These are phyloP conservation scores for Hepsetus odoe DNA, from an alignment of 2,113 vertebrate genomes.

Conservation along the genomic window DNA sequence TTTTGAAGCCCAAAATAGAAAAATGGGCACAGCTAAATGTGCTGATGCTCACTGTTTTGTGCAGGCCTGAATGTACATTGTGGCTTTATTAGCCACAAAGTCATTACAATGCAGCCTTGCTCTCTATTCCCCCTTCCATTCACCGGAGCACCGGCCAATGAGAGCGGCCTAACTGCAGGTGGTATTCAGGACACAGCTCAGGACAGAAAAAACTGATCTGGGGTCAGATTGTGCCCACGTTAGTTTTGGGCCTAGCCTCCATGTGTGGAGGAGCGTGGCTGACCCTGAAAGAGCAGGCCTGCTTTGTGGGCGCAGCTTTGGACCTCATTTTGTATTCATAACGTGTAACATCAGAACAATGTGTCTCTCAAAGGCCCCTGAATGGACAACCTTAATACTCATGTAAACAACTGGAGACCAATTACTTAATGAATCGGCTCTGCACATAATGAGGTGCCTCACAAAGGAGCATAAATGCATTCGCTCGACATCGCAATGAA, in stretches of 20 bases:
- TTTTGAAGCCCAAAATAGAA: slow-evolving; percentile 77
- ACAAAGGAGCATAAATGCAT: slow-evolving; percentile 90
- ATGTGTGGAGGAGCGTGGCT: background rate
- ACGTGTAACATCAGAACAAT: slow-evolving; percentile 90
- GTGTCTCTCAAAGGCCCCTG: slow-evolving; percentile 90
- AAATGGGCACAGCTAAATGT: slow-evolving; percentile 85
- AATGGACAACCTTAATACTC: slow-evolving; percentile 93
- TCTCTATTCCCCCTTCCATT: slow-evolving; percentile 85
- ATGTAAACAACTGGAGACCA: slow-evolving; percentile 94
- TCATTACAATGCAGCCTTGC: slow-evolving; percentile 90
- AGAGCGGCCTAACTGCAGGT: slow-evolving; percentile 70
- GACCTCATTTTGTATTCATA: slow-evolving; percentile 88
- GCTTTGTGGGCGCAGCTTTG: slow-evolving; percentile 1
- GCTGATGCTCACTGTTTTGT: slow-evolving; percentile 89
- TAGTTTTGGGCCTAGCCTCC: background rate
- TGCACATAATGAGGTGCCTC: slow-evolving; percentile 87
- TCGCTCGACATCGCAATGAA: slow-evolving; percentile 80
- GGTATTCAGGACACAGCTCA: background rate
- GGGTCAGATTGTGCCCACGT: background rate
- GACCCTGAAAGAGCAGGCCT: slow-evolving; percentile 11
- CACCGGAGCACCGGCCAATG: slow-evolving; percentile 84
- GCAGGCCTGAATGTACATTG: slow-evolving; percentile 85
- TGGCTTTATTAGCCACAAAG: slow-evolving; percentile 85
- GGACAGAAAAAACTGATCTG: slow-evolving; percentile 2
- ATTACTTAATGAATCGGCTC: slow-evolving; percentile 94